These are phyloP conservation scores for Yasuhikotakia modesta DNA, from an alignment of 2,797 vertebrate genomes.

Conservation along the genomic window DNA sequence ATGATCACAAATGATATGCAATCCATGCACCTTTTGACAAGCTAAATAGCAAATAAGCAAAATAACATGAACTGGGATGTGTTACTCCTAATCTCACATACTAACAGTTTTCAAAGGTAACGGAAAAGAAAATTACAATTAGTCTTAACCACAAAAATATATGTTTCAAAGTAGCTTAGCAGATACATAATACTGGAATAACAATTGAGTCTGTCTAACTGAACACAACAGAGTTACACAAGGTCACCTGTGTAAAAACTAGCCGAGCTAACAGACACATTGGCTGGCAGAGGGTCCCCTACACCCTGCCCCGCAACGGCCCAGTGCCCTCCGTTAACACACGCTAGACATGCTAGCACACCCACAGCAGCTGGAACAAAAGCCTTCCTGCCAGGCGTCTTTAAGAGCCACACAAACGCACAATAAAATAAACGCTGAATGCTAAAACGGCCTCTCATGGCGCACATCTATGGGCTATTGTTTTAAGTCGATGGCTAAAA, in stretches of 20 bases:
- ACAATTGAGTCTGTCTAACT: slow-evolving; percentile 54
- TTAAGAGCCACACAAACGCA: slow-evolving; percentile 58
- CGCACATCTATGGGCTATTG: slow-evolving; percentile 55
- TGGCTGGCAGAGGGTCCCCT: neutral
- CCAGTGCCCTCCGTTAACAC: slow-evolving; percentile 17
- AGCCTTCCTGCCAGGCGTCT: slow-evolving; percentile 58
- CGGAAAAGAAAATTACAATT: too few species aligned
- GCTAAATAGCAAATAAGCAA: too few species aligned
- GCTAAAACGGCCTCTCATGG: slow-evolving; percentile 47
- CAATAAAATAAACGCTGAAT: slow-evolving; percentile 46
- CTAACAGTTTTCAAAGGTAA: too few species aligned
- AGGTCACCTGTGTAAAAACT: neutral
- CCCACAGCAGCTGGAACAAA: slow-evolving; percentile 56
- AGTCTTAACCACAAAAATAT: too few species aligned
- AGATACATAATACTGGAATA: too few species aligned
- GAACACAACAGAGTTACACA: slow-evolving; percentile 49
- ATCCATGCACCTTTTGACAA: too few species aligned
- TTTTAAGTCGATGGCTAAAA: slow-evolving; percentile 62
- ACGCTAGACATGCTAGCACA: neutral
- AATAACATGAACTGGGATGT: too few species aligned
- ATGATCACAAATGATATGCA: too few species aligned
- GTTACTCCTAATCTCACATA: too few species aligned
- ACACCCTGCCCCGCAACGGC: neutral
- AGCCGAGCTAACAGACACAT: neutral
- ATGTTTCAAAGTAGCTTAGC: too few species aligned